Conservation (phyloP, 2,113 vertebrate genomes). For the Pseudopodoces humilis region DNA sequence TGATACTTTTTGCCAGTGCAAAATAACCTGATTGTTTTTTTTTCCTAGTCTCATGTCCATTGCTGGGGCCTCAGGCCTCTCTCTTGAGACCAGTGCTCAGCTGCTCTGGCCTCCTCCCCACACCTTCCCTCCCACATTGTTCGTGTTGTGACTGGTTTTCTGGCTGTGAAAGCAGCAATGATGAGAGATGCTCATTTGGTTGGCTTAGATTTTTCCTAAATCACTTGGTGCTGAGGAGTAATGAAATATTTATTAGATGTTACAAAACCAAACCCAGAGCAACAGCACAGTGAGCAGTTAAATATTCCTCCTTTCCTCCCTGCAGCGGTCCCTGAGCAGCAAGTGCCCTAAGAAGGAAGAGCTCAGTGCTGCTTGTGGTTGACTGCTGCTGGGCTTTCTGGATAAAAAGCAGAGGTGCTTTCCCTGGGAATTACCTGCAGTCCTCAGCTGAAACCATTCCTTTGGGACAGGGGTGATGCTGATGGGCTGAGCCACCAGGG, state of each 20-base stretch:
- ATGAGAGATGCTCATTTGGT: background rate
- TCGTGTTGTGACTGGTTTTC: background rate
- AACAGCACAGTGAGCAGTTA: slow-evolving; percentile 18
- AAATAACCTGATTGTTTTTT: background rate
- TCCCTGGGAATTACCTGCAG: background rate
- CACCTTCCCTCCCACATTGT: background rate
- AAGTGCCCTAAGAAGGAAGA: background rate
- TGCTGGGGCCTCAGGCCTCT: background rate
- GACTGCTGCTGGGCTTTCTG: background rate
- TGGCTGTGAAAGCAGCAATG: background rate
- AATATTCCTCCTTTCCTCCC: slow-evolving; percentile 29
- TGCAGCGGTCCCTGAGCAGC: background rate
- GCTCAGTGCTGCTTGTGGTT: background rate
- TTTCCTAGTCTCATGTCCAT: background rate
- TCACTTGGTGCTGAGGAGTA: slow-evolving; percentile 37
- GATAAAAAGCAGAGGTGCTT: background rate
- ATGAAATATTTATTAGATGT: slow-evolving; percentile 67
- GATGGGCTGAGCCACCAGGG: background rate
- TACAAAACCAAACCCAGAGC: slow-evolving; percentile 56
- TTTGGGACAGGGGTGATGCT: fast-evolving
- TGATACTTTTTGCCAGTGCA: background rate
- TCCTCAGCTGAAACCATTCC: background rate
- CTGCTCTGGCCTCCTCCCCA: background rate
- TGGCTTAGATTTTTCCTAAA: slow-evolving; percentile 43
- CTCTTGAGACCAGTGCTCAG: fast-evolving